Percentiles rank a stretch among this genome's conserved stretches.
Evolutionary conservation across 2,797 vertebrate species (phyloP).

Genomic region (Percopsis omiscomaycus): DNA sequence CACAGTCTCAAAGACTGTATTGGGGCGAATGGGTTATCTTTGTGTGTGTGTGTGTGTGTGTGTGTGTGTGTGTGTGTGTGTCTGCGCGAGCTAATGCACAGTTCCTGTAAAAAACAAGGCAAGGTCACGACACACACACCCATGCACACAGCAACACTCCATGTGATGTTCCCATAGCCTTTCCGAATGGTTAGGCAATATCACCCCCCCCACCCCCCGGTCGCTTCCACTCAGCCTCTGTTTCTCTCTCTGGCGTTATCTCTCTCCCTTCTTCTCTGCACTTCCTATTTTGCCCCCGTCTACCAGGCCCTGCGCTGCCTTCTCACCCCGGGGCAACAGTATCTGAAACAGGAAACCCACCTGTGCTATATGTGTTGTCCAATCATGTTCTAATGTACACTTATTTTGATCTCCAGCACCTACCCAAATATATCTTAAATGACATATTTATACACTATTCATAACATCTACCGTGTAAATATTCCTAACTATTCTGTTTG

Average conservation of each 20-base stretch:
- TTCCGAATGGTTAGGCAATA: conserved; percentile 82
- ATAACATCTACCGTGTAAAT: too few relatives aligned
- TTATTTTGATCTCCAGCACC: too few relatives aligned
- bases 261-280: conserved; percentile 20
- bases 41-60: not conserved
- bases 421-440: too few relatives aligned
- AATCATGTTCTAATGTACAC: too few relatives aligned
- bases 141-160: conserved; percentile 1
- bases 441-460: too few relatives aligned
- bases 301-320: not conserved
- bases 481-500: too few relatives aligned
- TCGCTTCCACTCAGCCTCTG: conserved; percentile 44
- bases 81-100: conserved; percentile 50
- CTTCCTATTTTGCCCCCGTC: conserved; percentile 20
- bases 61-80: conserved; percentile 8
- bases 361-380: too few relatives aligned
- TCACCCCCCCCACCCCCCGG: conserved; percentile 27
- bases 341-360: too few relatives aligned
- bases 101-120: conserved; percentile 54
- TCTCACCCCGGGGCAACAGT: not conserved
- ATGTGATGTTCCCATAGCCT: conserved; percentile 77
- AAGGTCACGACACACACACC: conserved; percentile 35
- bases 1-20: too few relatives aligned
- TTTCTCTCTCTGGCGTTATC: conserved; percentile 11
- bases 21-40: too few relatives aligned